Conservation (phyloP, 2,888 invertebrate genomes). For the Acleris laterana region DNA sequence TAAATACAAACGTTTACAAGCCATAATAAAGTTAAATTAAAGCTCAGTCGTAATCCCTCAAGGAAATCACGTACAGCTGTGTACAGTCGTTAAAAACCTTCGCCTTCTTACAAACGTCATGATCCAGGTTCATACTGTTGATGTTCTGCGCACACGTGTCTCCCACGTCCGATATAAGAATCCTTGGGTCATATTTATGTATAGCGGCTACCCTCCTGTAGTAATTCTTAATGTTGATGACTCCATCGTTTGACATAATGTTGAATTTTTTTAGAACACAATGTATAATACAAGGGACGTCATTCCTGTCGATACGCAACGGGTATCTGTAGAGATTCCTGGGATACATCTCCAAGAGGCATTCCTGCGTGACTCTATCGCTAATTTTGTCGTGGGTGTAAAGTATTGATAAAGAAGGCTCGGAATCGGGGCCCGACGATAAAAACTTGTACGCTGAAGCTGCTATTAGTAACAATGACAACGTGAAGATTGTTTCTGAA, state of each 20-base stretch:
- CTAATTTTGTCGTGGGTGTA: constrained; percentile 74
- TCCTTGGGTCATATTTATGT: constrained; percentile 74
- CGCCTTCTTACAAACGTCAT: constrained; percentile 77
- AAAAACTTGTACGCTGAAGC: constrained; percentile 62
- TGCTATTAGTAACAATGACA: constrained; percentile 54
- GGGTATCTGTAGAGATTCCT: constrained; percentile 74
- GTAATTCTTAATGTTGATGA: constrained; percentile 74
- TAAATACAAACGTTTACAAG: constrained; percentile 12
- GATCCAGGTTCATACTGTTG: constrained; percentile 75
- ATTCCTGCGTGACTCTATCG: constrained; percentile 68
- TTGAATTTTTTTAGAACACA: constrained; percentile 78
- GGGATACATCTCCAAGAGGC: constrained; percentile 76
- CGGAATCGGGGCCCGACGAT: constrained; percentile 67
- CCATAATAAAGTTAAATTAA: constrained; percentile 8
- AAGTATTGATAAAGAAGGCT: constrained; percentile 69
- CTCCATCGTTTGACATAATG: constrained; percentile 75
- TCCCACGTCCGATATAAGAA: constrained; percentile 77
- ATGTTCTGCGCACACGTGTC: constrained; percentile 78
- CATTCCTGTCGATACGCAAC: constrained; percentile 69
- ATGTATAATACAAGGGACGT: constrained; percentile 76
- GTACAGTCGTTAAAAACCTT: constrained; percentile 80
- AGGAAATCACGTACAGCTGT: constrained; percentile 73
- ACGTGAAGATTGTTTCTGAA: constrained; percentile 64
- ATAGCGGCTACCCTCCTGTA: constrained; percentile 74
- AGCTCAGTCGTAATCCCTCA: constrained; percentile 56